These are phyloP conservation scores for Epicauta chinensis DNA, from an alignment of 1,140 invertebrate species.

Conservation along the genomic window DNA sequence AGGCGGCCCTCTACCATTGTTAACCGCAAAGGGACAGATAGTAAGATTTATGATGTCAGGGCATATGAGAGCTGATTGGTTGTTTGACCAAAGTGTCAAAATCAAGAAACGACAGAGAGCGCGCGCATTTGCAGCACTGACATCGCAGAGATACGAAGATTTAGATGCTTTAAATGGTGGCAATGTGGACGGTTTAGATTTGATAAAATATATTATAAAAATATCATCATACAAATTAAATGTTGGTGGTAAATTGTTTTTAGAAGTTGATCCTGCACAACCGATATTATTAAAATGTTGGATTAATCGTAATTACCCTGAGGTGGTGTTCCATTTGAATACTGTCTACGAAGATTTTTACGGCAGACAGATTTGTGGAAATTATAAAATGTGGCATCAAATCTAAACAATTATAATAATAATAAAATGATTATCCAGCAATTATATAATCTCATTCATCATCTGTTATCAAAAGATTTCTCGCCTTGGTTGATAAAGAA, in stretches of 20 bases:
- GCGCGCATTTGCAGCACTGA: no score
- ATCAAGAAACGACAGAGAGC: no score
- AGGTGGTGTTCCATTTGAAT: constrained; percentile 40
- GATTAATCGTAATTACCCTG: constrained; percentile 43
- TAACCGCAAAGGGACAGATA: no score
- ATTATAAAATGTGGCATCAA: constrained; percentile 32
- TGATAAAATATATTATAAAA: constrained; percentile 52
- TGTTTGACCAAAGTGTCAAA: no score
- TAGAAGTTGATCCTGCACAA: constrained; percentile 55
- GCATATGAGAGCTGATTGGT: no score
- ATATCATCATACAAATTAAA: constrained; percentile 47
- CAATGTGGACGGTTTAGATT: constrained; percentile 50
- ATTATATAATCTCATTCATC: no score
- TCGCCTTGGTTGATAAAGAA: no score
- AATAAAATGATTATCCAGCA: no score
- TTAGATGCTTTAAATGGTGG: constrained; percentile 56
- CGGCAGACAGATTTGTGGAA: constrained; percentile 54
- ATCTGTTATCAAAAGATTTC: no score
- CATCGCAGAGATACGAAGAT: constrained; percentile 65
- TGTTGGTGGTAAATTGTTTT: constrained; percentile 47
- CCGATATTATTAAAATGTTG: constrained; percentile 46
- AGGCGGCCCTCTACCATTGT: no score
- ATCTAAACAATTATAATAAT: no score
- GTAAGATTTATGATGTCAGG: no score
- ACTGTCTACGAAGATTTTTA: constrained; percentile 51